Percentiles rank a stretch among this genome's conserved stretches.
Evolutionary conservation across 2,113 vertebrate species (phyloP).

Genomic region (Trochalopteron elliotii): DNA sequence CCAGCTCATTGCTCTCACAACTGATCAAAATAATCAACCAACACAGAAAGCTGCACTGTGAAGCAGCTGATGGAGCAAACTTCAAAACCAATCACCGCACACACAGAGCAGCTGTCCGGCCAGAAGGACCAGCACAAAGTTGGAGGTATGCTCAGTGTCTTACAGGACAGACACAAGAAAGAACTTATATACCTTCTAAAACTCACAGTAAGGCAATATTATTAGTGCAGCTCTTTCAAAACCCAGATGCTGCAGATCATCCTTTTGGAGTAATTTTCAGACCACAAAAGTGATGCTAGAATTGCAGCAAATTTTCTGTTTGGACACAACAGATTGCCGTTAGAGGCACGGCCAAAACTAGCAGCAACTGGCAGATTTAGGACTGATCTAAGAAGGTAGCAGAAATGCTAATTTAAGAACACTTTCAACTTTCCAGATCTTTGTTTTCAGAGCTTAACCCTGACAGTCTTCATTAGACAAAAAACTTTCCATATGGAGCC

Average conservation of each 20-base stretch:
- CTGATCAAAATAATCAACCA: background rate
- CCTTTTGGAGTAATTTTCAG: background rate
- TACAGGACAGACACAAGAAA: background rate
- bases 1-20: constrained; percentile 22
- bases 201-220: background rate
- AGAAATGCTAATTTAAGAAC: constrained; percentile 12
- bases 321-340: background rate
- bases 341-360: background rate
- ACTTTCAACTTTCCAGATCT: background rate
- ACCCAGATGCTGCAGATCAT: background rate
- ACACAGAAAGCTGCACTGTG: background rate
- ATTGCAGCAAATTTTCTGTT: background rate
- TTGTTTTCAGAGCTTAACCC: constrained; percentile 21
- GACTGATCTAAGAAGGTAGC: background rate
- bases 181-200: background rate
- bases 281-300: background rate
- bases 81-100: background rate
- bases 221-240: background rate
- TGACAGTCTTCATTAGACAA: background rate
- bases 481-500: background rate
- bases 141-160: background rate
- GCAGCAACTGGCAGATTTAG: background rate
- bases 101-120: background rate
- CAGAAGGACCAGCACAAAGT: background rate
- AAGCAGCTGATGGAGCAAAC: background rate